Conservation (phyloP, 1,140 invertebrate species). For the Drosophila carrolli region DNA sequence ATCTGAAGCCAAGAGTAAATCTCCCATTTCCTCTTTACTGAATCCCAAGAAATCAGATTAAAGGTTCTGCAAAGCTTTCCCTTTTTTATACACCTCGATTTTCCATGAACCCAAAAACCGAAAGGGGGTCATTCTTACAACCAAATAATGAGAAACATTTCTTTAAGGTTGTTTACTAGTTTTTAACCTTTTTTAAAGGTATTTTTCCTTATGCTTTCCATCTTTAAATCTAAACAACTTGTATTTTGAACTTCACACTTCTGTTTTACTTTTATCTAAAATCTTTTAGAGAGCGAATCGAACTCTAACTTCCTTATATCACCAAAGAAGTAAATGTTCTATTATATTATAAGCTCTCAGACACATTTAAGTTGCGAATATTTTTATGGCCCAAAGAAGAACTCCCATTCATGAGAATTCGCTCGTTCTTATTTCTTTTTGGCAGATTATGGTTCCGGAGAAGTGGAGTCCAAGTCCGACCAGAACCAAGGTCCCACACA, state of each 20-base stretch:
- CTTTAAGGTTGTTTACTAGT: no score
- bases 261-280: no score
- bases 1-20: not conserved
- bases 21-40: constrained; percentile 12
- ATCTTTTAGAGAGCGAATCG: no score
- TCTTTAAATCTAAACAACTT: no score
- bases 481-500: constrained; percentile 28
- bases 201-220: no score
- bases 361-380: not conserved
- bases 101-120: not conserved
- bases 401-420: constrained; percentile 16
- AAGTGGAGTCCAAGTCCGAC: constrained; percentile 7
- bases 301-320: no score
- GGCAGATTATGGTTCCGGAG: constrained; percentile 23
- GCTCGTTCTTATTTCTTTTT: constrained; percentile 18
- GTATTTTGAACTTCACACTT: no score
- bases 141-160: not conserved
- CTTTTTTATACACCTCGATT: not conserved
- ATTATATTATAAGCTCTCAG: not conserved
- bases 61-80: not conserved
- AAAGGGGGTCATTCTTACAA: not conserved
- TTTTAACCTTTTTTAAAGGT: no score
- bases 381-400: constrained; percentile 2
- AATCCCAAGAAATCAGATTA: constrained; percentile 21
- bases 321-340: no score